A percentile compares a stretch with the other conserved stretches of the same genome.
These are phyloP conservation scores for Anableps anableps DNA, from an alignment of 2,797 vertebrate species.

Conservation along the genomic window DNA sequence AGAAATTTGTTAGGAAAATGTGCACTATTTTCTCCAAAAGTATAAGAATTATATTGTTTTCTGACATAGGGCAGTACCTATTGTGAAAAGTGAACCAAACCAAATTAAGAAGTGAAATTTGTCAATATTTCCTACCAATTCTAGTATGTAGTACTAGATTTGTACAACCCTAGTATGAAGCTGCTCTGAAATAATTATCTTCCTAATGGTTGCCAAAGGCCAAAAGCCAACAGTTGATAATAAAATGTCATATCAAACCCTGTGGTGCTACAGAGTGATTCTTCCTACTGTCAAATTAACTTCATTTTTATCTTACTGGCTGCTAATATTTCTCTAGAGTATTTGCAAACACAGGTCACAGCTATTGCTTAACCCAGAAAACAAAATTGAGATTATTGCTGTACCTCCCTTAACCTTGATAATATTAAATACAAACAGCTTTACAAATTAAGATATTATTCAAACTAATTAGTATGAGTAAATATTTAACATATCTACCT, in stretches of 20 bases:
- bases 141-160: too few species aligned
- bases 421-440: conserved; percentile 20
- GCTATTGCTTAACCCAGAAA: background rate
- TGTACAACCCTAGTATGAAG: too few species aligned
- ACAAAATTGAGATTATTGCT: background rate
- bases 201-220: background rate
- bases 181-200: background rate
- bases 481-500: conserved; percentile 26
- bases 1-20: too few species aligned
- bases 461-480: conserved; percentile 31
- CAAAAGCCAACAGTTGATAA: background rate
- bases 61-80: background rate
- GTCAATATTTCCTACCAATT: background rate
- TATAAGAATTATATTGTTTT: too few species aligned
- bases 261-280: background rate
- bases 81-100: background rate
- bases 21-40: background rate
- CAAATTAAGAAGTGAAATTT: background rate
- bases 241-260: background rate
- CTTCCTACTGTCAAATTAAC: background rate
- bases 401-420: conserved; percentile 4
- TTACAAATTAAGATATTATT: conserved; percentile 28
- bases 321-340: conserved; percentile 10
- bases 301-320: background rate
- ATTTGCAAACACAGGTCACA: conserved; percentile 1